A percentile compares a stretch with the other conserved stretches of the same genome.
phyloP scores from a whole-genome alignment of 2,888 invertebrate genomes.

The Linnaemya tessellans region DNA sequence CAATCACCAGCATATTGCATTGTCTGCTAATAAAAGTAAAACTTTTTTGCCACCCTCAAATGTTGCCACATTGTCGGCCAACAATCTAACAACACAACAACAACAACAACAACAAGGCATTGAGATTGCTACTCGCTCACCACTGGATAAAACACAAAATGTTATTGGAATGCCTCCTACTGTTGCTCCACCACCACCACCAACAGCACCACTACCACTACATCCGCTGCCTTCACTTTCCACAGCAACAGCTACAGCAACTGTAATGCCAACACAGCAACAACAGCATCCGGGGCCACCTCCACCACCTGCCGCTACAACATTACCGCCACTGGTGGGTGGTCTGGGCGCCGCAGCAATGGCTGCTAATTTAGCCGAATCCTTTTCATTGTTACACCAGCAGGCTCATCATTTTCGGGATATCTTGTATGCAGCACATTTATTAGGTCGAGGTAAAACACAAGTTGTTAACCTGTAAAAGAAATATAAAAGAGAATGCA shows the following conservation, averaged over 20 bases:
- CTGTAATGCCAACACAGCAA: constrained; percentile 49
- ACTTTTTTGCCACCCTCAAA: constrained; percentile 62
- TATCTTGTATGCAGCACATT: constrained; percentile 87
- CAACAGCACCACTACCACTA: neutral
- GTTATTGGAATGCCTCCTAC: constrained; percentile 54
- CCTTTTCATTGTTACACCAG: constrained; percentile 83
- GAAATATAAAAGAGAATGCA: neutral
- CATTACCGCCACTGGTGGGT: constrained; percentile 64
- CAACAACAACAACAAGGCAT: constrained; percentile 26
- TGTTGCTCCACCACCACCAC: constrained; percentile 27
- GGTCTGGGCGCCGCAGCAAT: constrained; percentile 76
- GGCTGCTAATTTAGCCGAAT: constrained; percentile 83
- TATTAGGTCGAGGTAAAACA: constrained; percentile 85
- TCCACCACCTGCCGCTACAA: constrained; percentile 50
- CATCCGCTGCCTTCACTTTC: constrained; percentile 20
- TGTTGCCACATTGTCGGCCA: constrained; percentile 49
- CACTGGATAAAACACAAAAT: constrained; percentile 54
- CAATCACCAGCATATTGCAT: constrained; percentile 39
- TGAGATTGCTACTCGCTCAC: constrained; percentile 36
- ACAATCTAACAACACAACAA: constrained; percentile 39
- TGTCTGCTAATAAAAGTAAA: constrained; percentile 61
- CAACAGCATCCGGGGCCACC: constrained; percentile 53
- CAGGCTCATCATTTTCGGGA: constrained; percentile 85
- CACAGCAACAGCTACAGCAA: constrained; percentile 47
- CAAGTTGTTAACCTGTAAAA: neutral